phyloP scores from a whole-genome alignment of 2,113 vertebrate genomes.

The Agapornis roseicollis region DNA sequence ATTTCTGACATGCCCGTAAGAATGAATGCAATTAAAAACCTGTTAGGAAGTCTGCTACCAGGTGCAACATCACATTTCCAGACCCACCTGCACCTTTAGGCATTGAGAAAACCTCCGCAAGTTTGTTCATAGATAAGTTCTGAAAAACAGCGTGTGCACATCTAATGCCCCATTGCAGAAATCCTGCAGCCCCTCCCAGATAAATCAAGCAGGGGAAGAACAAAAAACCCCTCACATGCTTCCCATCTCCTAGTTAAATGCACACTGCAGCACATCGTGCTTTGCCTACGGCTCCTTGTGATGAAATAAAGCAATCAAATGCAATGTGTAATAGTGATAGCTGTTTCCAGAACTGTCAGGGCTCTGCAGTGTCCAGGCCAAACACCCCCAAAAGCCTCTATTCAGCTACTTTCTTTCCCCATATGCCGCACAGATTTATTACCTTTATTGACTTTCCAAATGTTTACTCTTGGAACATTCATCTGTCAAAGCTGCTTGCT shows the following conservation, averaged over 20 bases:
- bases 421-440: slow-evolving; percentile 24
- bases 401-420: slow-evolving; percentile 34
- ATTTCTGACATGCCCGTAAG: background rate
- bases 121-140: background rate
- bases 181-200: background rate
- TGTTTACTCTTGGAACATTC: slow-evolving; percentile 47
- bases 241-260: background rate
- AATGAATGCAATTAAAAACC: background rate
- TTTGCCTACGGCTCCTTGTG: background rate
- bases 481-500: slow-evolving; percentile 47
- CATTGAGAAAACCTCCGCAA: background rate
- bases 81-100: background rate
- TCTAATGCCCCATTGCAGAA: background rate
- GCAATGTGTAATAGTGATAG: slow-evolving; percentile 20
- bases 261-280: slow-evolving; percentile 9
- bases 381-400: slow-evolving; percentile 16
- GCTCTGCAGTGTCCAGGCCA: background rate
- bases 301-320: slow-evolving; percentile 37
- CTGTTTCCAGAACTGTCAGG: background rate
- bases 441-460: slow-evolving; percentile 53
- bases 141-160: background rate
- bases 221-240: background rate
- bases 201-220: background rate
- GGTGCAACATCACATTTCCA: background rate
- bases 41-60: background rate